Percentiles rank a stretch among this genome's conserved stretches.
Conservation (phyloP, 2,888 invertebrate genomes). For the Amphipyra berbera region DNA sequence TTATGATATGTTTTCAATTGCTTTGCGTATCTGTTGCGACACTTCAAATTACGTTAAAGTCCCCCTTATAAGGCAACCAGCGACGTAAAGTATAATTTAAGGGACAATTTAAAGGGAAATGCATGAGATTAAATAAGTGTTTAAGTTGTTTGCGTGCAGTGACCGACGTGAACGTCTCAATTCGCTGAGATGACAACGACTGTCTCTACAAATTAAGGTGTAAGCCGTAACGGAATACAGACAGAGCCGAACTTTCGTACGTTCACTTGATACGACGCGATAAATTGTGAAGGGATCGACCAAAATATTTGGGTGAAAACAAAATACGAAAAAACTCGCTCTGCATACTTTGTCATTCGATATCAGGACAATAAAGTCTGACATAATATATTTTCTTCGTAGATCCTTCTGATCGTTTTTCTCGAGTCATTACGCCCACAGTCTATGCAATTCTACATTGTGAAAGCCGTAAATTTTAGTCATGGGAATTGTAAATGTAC, state of each 20-base stretch:
- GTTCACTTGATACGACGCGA: conserved; percentile 62
- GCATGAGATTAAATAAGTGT: conserved; percentile 72
- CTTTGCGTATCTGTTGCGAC: conserved; percentile 51
- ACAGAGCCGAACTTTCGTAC: conserved; percentile 61
- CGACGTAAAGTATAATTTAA: conserved; percentile 64
- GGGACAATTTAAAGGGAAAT: conserved; percentile 71
- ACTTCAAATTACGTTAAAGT: conserved; percentile 58
- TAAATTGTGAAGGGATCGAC: conserved; percentile 68
- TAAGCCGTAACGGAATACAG: conserved; percentile 63
- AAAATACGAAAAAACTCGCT: conserved; percentile 40
- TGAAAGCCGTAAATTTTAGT: conserved; percentile 50
- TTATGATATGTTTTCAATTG: conserved; percentile 44
- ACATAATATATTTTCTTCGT: conserved; percentile 18
- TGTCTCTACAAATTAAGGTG: conserved; percentile 71
- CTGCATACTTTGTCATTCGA: conserved; percentile 44
- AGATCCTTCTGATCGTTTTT: conserved; percentile 32
- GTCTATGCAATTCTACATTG: conserved; percentile 39
- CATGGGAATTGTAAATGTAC: conserved; percentile 55
- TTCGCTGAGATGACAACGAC: conserved; percentile 72
- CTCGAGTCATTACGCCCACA: conserved; percentile 38
- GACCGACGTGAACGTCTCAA: conserved; percentile 73
- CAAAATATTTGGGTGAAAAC: conserved; percentile 64
- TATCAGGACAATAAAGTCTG: conserved; percentile 43
- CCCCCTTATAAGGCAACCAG: conserved; percentile 53
- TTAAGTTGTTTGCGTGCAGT: conserved; percentile 68